phyloP scores from a whole-genome alignment of 2,888 invertebrate genomes.

The Chymomyza caudatula region DNA sequence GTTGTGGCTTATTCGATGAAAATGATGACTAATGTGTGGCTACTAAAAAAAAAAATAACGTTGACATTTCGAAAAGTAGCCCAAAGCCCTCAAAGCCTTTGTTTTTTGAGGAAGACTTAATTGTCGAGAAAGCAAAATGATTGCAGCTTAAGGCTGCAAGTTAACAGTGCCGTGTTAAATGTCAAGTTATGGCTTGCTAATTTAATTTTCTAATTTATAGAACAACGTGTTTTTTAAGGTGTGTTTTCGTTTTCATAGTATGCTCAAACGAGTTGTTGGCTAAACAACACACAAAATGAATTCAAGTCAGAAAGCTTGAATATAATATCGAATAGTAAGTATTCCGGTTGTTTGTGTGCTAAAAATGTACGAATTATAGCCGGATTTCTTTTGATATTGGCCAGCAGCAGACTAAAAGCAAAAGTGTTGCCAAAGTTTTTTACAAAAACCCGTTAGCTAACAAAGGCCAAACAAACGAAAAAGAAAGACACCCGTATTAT shows the following conservation, averaged over 20 bases:
- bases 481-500: constrained; percentile 39
- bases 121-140: neutral
- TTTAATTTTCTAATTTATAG: constrained; percentile 53
- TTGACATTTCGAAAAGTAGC: too few relatives aligned
- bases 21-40: too few relatives aligned
- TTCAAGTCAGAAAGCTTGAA: constrained; percentile 45
- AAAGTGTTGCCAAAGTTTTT: constrained; percentile 58
- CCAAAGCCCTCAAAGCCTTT: too few relatives aligned
- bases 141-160: neutral
- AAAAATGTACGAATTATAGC: neutral
- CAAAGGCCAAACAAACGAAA: constrained; percentile 37
- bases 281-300: constrained; percentile 48
- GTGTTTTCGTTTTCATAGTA: constrained; percentile 22
- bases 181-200: constrained; percentile 48
- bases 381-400: neutral
- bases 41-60: too few relatives aligned
- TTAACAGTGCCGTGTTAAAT: constrained; percentile 39
- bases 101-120: neutral
- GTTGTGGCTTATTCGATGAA: too few relatives aligned
- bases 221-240: constrained; percentile 58
- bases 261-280: constrained; percentile 53
- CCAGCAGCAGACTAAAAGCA: constrained; percentile 44
- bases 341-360: constrained; percentile 21
- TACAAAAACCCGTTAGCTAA: constrained; percentile 53
- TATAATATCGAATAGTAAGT: constrained; percentile 43